Conservation (phyloP, 2,888 invertebrate species). For the Emmelina monodactyla region DNA sequence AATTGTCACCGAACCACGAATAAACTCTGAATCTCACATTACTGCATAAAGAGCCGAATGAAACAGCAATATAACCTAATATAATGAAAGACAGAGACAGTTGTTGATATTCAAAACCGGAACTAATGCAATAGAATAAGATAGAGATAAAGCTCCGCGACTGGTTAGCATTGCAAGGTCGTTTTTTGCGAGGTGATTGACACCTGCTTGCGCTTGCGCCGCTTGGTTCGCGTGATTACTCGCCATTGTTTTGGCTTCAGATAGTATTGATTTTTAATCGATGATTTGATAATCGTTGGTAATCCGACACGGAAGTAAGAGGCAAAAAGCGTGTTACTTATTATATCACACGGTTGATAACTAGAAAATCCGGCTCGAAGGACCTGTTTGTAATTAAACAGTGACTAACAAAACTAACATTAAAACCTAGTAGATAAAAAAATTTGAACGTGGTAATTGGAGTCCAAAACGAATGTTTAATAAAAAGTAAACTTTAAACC, state of each 20-base stretch:
- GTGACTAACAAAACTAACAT: too few relatives aligned
- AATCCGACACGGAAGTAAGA: not conserved
- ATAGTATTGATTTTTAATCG: constrained; percentile 40
- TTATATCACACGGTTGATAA: constrained; percentile 19
- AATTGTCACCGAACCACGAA: not conserved
- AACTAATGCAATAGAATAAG: constrained; percentile 22
- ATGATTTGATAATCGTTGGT: constrained; percentile 10
- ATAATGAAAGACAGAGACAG: not conserved
- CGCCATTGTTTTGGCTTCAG: constrained; percentile 33
- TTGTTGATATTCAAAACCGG: constrained; percentile 13
- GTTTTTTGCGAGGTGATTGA: constrained; percentile 49
- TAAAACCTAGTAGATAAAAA: too few relatives aligned
- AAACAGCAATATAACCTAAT: too few relatives aligned
- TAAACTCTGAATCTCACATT: too few relatives aligned
- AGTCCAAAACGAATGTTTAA: too few relatives aligned
- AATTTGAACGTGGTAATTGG: too few relatives aligned
- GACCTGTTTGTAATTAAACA: constrained; percentile 11
- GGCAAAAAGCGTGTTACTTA: constrained; percentile 25
- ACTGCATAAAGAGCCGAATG: too few relatives aligned
- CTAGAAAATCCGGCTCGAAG: constrained; percentile 19
- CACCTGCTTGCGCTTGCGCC: constrained; percentile 32
- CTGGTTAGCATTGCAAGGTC: constrained; percentile 66
- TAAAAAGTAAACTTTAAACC: too few relatives aligned
- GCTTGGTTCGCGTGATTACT: constrained; percentile 47
- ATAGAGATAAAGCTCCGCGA: constrained; percentile 33